Evolutionary conservation across 2,888 invertebrate genomes (phyloP).

Genomic region (Ischnura elegans): DNA sequence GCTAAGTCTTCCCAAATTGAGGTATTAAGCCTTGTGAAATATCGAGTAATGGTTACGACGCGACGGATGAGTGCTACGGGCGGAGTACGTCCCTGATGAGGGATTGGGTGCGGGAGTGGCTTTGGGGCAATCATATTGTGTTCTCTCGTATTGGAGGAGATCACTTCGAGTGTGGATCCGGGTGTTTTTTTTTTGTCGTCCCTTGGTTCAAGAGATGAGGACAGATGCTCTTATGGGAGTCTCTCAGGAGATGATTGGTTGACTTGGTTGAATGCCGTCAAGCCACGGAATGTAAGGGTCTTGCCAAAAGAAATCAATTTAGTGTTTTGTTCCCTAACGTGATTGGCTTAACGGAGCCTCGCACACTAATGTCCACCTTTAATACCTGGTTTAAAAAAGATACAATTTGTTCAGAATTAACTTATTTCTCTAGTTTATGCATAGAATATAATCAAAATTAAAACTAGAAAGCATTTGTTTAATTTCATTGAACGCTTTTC

Average conservation of each 20-base stretch:
- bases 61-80: neutral
- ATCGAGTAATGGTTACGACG: conserved; percentile 55
- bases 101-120: neutral
- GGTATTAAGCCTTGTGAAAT: conserved; percentile 62
- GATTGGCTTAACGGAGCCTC: too few relatives aligned
- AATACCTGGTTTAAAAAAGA: too few relatives aligned
- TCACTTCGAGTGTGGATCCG: neutral
- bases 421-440: too few relatives aligned
- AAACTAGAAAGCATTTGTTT: too few relatives aligned
- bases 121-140: neutral
- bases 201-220: neutral
- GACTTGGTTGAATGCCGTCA: neutral
- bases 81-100: neutral
- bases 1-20: conserved; percentile 63
- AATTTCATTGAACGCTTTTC: too few relatives aligned
- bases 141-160: neutral
- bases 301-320: neutral
- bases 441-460: too few relatives aligned
- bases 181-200: neutral
- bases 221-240: neutral
- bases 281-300: neutral
- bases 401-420: too few relatives aligned
- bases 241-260: neutral
- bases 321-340: too few relatives aligned
- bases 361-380: too few relatives aligned